Evolutionary conservation across 1,140 invertebrate genomes (phyloP), one percentile per base, ranked within the genome.

Genomic region (Battus philenor): DNA sequence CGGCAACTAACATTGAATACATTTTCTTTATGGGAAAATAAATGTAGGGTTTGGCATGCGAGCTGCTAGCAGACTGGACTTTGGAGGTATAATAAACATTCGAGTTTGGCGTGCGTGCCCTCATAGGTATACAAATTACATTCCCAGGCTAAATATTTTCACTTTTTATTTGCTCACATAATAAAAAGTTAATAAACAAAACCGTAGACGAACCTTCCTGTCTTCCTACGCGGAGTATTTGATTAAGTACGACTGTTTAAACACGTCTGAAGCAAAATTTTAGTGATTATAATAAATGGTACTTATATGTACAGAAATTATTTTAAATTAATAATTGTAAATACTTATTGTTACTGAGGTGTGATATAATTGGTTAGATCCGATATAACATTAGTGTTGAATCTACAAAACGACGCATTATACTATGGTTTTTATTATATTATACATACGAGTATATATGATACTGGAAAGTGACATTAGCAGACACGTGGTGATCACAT

Each of bases 1-100:
- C 12, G 13, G 12, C 38, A 27, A 27, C 24, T 27, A 41, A 41
- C 38, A 27, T 27, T 27, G 38, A 27, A 41, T 41, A 41, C 22
- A 41, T 41, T 27, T 41, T 41, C 38, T 41, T 41, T 41, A 41
- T 41, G 22, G 38, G 38, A 41, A 41, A 27, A 41, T 41, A 41
- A 41, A 41, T 41, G 38, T 15, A 41, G 38, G 38, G 38, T 41
- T 41, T 15, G 33, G 16, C 33, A 20, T 36, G 33, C 33, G 15
- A 36, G 33, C 12, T 36, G 22, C 11, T 26, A 13, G 24, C n/a
- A 17, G 31, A 7, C 31, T 27, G 38, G 24, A 41, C 38, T 41
- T 41, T 13, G 24, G 38, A 41, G 38, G 38, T 29, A 41, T 41
- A 41, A 41, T 41, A 41, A 41, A 41, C 38, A 12, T 22, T 29